Percentiles rank a stretch among this genome's conserved stretches.
These are phyloP conservation scores for Istiophorus platypterus DNA, from an alignment of 2,113 vertebrate species.

Conservation along the genomic window DNA sequence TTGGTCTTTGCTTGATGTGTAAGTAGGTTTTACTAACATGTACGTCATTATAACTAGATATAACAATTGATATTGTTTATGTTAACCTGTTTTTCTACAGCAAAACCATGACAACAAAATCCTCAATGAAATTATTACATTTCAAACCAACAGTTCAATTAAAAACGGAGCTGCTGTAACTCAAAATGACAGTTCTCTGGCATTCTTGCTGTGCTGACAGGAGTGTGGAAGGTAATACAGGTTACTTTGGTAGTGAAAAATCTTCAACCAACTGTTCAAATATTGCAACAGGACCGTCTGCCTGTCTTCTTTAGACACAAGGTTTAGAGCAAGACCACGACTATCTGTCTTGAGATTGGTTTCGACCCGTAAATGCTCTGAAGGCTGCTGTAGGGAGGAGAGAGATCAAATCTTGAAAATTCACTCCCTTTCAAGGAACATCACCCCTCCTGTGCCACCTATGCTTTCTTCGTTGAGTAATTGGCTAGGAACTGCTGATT, in stretches of 20 bases:
- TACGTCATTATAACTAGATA: background rate
- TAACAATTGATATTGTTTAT: background rate
- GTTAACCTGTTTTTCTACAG: background rate
- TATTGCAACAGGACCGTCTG: constrained; percentile 42
- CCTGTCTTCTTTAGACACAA: constrained; percentile 32
- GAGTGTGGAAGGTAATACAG: background rate
- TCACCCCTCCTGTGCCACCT: background rate
- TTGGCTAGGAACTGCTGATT: background rate
- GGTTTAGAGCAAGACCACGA: constrained; percentile 8
- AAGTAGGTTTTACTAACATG: background rate
- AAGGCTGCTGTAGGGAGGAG: constrained; percentile 1
- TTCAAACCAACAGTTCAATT: background rate
- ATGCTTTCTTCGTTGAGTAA: background rate
- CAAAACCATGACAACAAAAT: background rate
- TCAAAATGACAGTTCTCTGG: constrained; percentile 5
- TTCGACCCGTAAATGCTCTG: background rate
- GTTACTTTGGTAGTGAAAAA: constrained; percentile 15
- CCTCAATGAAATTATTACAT: background rate
- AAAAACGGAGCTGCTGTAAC: background rate
- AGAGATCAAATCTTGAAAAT: background rate
- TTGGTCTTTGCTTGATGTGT: background rate
- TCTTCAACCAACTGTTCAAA: constrained; percentile 53
- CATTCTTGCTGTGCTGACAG: constrained; percentile 15
- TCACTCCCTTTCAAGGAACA: background rate
- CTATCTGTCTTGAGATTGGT: constrained; percentile 16